phyloP scores from a whole-genome alignment of 2,797 vertebrate species.

The Sebastes steindachneri region DNA sequence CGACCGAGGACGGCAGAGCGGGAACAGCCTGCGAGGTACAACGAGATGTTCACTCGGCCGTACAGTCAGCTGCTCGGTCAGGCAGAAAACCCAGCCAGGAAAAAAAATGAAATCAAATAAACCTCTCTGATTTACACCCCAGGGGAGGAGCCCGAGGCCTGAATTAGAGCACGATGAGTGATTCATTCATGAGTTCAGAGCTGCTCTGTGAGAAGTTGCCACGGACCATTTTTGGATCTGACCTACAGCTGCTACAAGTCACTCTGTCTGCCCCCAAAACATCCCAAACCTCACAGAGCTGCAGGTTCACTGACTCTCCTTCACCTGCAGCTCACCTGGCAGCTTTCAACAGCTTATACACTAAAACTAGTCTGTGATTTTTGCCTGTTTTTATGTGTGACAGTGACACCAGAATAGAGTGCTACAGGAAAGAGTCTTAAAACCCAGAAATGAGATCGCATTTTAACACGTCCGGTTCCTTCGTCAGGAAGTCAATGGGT shows the following conservation, averaged over 20 bases:
- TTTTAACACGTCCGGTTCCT: no score
- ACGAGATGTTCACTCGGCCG: constrained; percentile 45
- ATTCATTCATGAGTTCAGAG: constrained; percentile 45
- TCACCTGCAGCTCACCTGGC: no score
- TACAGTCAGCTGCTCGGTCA: constrained; percentile 42
- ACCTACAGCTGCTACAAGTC: constrained; percentile 17
- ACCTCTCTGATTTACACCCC: constrained; percentile 26
- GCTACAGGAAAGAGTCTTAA: no score
- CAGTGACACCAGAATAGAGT: no score
- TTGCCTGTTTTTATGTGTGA: no score
- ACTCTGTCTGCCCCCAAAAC: not conserved
- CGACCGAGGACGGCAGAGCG: constrained; percentile 30
- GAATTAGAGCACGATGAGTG: constrained; percentile 29
- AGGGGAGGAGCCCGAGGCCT: constrained; percentile 26
- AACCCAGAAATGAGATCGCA: no score
- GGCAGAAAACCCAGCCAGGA: constrained; percentile 45
- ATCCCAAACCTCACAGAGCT: not conserved
- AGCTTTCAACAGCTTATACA: not conserved
- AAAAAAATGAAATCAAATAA: constrained; percentile 35
- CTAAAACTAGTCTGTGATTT: not conserved
- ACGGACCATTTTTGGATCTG: not conserved
- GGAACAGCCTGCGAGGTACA: constrained; percentile 64
- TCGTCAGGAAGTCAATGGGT: no score
- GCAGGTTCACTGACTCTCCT: not conserved
- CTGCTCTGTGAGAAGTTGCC: not conserved